Evolutionary conservation across 2,797 vertebrate species (phyloP), one percentile per base, ranked within the genome.

Genomic region (Schizothorax lantsangensis): DNA sequence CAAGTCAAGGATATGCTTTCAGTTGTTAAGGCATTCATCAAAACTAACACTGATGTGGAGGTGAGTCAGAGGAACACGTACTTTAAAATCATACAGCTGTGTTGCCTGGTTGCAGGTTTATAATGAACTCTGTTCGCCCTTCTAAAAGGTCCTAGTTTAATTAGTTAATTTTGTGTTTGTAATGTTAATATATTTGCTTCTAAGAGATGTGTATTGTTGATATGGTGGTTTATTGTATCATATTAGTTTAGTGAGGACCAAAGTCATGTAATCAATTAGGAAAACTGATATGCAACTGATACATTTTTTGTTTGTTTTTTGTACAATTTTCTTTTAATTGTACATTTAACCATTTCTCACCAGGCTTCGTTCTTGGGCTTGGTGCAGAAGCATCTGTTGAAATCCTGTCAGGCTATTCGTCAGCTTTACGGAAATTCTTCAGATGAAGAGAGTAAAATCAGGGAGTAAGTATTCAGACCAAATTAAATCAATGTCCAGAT

Each of bases 331-430:
- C 0, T 47, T 78, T 84, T 40, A n/a, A 84, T 6, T 30, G 62
- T 75, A 5, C 40, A 89, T 89, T 26, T 92, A 72, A 88, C 62
- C 89, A 23, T 91, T 82, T 90, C n/a, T 79, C 83, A 81, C 40
- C 91, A 98, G 98, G 87, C 89, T 54, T 92, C 94, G 64, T 94
- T 93, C 47, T 80, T 94, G 38, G 87, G 89, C 64, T 93, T 94
- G 88, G 90, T 97, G 45, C 96, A 95, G 93, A 94, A 90, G 77
- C 92, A 95, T 86, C 95, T 99, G 47, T 91, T 98, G 79, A 98
- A 97, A 94, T 96, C 94, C 64, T 94, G 96, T 89, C 96, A 96
- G 93, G 92, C 89, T 68, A 93, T 99, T 89, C 94, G 97, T 59
- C 96, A 98, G 68, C 93, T 95, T 19, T 94, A 97, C 26, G 90